Evolutionary conservation across 2,113 vertebrate genomes (phyloP).

Genomic region (Psophia crepitans): DNA sequence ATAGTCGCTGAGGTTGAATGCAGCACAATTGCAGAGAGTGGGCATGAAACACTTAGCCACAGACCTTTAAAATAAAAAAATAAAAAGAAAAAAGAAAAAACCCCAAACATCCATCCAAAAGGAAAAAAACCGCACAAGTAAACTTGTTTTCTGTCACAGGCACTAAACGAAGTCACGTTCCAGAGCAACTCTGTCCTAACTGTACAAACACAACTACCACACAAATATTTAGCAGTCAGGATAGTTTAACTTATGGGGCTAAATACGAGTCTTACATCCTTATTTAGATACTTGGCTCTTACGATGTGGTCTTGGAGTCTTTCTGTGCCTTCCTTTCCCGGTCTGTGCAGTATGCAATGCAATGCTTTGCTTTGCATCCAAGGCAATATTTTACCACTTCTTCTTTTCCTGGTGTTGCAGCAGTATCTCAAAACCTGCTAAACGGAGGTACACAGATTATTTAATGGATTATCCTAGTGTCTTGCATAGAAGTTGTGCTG

Average conservation of each 20-base stretch:
- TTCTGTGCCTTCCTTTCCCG: not conserved
- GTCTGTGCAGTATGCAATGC: not conserved
- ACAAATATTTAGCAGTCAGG: not conserved
- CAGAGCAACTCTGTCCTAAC: not conserved
- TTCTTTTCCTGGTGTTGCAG: not conserved
- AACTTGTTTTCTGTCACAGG: not conserved
- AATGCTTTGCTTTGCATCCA: not conserved
- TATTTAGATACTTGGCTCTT: not conserved
- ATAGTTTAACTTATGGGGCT: not conserved
- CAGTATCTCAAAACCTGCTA: not conserved
- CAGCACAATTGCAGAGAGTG: not conserved
- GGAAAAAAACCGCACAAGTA: not conserved
- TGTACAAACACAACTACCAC: not conserved
- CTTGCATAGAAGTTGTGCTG: not conserved
- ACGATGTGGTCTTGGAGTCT: not conserved
- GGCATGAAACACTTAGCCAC: not conserved
- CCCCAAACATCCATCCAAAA: not conserved
- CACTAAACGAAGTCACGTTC: not conserved
- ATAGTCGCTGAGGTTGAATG: not conserved
- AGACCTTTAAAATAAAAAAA: not conserved
- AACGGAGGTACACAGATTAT: not conserved
- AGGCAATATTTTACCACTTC: not conserved
- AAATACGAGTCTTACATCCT: not conserved
- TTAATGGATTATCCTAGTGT: not conserved
- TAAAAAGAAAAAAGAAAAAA: too few relatives aligned